These are phyloP conservation scores for Lycocerus yunnanus DNA, from an alignment of 2,888 invertebrate species.

Conservation along the genomic window DNA sequence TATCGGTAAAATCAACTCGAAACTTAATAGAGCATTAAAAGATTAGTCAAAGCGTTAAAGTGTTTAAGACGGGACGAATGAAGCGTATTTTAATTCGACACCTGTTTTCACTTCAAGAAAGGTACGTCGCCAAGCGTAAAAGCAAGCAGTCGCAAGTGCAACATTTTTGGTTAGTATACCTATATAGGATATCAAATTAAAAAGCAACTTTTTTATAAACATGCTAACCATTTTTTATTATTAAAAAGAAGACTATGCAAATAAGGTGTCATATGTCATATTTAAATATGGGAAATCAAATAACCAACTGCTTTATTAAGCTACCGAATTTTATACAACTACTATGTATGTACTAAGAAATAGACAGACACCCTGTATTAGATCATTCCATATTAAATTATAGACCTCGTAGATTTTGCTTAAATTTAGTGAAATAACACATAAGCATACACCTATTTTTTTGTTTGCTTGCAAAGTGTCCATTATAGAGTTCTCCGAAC, in stretches of 20 bases:
- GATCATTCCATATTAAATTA: too few species aligned
- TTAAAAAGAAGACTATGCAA: constrained; percentile 8
- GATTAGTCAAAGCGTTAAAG: constrained; percentile 34
- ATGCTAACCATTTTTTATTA: constrained; percentile 25
- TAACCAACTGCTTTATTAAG: background rate
- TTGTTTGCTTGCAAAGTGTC: too few species aligned
- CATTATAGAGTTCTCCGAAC: too few species aligned
- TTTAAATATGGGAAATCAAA: background rate
- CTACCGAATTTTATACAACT: background rate
- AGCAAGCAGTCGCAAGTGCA: constrained; percentile 36
- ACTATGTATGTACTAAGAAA: background rate
- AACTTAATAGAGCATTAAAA: constrained; percentile 12
- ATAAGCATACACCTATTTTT: too few species aligned
- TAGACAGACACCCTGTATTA: background rate
- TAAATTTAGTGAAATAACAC: too few species aligned
- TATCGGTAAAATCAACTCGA: background rate
- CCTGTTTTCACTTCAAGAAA: constrained; percentile 40
- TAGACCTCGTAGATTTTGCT: too few species aligned
- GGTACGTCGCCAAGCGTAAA: constrained; percentile 39
- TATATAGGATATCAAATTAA: constrained; percentile 35
- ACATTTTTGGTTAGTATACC: constrained; percentile 31
- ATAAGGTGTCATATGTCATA: constrained; percentile 15
- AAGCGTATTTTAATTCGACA: constrained; percentile 41
- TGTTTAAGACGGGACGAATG: constrained; percentile 39
- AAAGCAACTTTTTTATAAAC: constrained; percentile 38